Conservation (phyloP, 1,140 invertebrate genomes). For the Bombus turneri region DNA sequence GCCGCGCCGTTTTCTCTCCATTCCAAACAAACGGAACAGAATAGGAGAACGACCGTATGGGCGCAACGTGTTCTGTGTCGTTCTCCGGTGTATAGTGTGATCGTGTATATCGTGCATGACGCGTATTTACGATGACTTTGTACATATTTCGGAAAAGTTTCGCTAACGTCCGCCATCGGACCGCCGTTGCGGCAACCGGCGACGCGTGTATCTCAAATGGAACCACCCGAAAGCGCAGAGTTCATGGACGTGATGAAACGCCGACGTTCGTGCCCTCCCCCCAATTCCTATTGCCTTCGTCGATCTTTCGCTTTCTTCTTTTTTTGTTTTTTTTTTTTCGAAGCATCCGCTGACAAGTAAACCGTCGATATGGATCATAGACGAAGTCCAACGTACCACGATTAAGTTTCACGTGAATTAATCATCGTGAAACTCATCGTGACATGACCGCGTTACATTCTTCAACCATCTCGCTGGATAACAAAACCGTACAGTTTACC, state of each 20-base stretch:
- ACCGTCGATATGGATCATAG: too few relatives aligned
- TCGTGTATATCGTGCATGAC: background rate
- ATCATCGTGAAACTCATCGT: too few relatives aligned
- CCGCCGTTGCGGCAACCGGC: background rate
- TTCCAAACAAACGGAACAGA: background rate
- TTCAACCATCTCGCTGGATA: too few relatives aligned
- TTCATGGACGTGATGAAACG: constrained; percentile 62
- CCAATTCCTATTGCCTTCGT: background rate
- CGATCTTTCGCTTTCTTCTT: background rate
- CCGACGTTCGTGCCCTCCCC: constrained; percentile 41
- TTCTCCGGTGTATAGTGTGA: background rate
- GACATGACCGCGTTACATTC: too few relatives aligned
- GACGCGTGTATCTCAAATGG: constrained; percentile 23
- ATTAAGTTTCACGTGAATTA: too few relatives aligned
- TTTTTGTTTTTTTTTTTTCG: background rate
- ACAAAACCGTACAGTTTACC: too few relatives aligned
- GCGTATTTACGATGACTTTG: constrained; percentile 64
- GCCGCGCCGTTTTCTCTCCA: background rate
- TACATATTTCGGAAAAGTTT: constrained; percentile 62
- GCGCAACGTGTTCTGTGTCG: background rate
- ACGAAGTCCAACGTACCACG: too few relatives aligned
- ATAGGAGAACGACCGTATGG: background rate
- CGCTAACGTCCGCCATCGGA: constrained; percentile 24
- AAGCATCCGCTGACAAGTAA: background rate
- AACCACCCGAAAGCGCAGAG: constrained; percentile 52